A percentile compares a stretch with the other conserved stretches of the same genome.
These are phyloP conservation scores for Aporrectodea caliginosa DNA, from an alignment of 1,140 invertebrate species.

Conservation along the genomic window DNA sequence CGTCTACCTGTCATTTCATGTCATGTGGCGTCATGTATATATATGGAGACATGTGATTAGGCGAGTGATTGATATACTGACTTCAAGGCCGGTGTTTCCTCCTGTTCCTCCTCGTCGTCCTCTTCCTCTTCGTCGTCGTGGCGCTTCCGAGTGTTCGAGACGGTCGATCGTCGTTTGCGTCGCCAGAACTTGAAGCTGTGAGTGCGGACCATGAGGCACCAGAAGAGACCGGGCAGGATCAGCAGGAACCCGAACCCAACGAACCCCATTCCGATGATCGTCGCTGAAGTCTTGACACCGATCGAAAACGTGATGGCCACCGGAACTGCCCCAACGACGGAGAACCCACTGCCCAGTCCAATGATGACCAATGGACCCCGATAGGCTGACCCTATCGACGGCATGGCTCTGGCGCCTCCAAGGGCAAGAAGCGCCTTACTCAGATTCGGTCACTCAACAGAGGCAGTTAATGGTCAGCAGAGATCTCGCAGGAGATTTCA, in stretches of 20 bases:
- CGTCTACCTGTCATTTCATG: too few relatives aligned
- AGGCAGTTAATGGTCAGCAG: too few relatives aligned
- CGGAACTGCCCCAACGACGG: slow-evolving; percentile 29
- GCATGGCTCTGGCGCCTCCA: neutral
- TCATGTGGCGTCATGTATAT: too few relatives aligned
- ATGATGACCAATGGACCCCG: slow-evolving; percentile 29
- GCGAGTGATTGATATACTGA: too few relatives aligned
- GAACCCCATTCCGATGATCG: slow-evolving; percentile 32
- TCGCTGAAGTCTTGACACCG: slow-evolving; percentile 29
- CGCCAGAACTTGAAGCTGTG: slow-evolving; percentile 24
- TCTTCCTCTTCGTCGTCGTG: neutral
- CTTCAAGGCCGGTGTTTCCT: slow-evolving; percentile 19
- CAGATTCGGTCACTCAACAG: too few relatives aligned
- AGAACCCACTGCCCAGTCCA: slow-evolving; percentile 29
- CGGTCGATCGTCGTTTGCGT: neutral
- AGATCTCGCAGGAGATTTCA: too few relatives aligned
- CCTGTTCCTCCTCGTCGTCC: slow-evolving; percentile 17
- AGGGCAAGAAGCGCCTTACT: too few relatives aligned
- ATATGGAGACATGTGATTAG: too few relatives aligned
- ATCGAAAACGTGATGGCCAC: slow-evolving; percentile 29
- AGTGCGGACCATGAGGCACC: slow-evolving; percentile 25
- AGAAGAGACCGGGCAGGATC: slow-evolving; percentile 26
- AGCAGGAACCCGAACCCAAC: slow-evolving; percentile 29
- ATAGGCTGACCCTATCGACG: slow-evolving; percentile 23
- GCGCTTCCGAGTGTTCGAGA: neutral